phyloP scores from a whole-genome alignment of 1,140 invertebrate species.

The Aleiodes sp. region DNA sequence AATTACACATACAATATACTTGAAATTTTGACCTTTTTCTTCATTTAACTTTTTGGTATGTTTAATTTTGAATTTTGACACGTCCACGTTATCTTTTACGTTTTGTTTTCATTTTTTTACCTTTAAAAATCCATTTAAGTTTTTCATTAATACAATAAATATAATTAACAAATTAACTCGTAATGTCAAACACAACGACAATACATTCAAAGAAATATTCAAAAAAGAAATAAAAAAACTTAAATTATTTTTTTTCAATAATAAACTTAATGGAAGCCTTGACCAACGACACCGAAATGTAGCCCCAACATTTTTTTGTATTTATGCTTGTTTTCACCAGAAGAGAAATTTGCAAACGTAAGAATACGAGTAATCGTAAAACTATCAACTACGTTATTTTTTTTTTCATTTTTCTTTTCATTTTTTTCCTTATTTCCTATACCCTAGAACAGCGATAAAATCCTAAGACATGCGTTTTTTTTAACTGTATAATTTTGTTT shows the following conservation, averaged over 20 bases:
- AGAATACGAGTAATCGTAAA: constrained; percentile 64
- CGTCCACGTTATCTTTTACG: constrained; percentile 52
- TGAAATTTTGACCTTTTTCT: constrained; percentile 41
- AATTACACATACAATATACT: constrained; percentile 51
- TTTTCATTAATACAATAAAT: constrained; percentile 58
- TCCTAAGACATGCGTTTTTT: constrained; percentile 62
- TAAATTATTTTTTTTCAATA: constrained; percentile 34
- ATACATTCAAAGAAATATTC: constrained; percentile 33
- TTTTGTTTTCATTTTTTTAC: constrained; percentile 36
- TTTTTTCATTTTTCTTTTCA: too few relatives aligned
- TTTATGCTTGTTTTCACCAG: constrained; percentile 47
- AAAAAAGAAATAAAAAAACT: constrained; percentile 42
- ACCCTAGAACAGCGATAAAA: constrained; percentile 63
- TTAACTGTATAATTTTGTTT: constrained; percentile 38
- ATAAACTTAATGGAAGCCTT: constrained; percentile 54
- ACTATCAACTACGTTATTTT: constrained; percentile 54
- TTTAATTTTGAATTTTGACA: constrained; percentile 67
- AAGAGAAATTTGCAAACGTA: constrained; percentile 63
- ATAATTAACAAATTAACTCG: constrained; percentile 37
- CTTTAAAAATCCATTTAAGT: too few relatives aligned
- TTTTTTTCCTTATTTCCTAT: constrained; percentile 44
- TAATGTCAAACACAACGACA: constrained; percentile 46
- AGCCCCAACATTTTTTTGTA: constrained; percentile 59
- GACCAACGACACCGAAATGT: constrained; percentile 55
- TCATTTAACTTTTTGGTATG: too few relatives aligned